A percentile compares a stretch with the other conserved stretches of the same genome.
Conservation (phyloP, 2,113 vertebrate genomes). For the Hydropotes inermis region DNA sequence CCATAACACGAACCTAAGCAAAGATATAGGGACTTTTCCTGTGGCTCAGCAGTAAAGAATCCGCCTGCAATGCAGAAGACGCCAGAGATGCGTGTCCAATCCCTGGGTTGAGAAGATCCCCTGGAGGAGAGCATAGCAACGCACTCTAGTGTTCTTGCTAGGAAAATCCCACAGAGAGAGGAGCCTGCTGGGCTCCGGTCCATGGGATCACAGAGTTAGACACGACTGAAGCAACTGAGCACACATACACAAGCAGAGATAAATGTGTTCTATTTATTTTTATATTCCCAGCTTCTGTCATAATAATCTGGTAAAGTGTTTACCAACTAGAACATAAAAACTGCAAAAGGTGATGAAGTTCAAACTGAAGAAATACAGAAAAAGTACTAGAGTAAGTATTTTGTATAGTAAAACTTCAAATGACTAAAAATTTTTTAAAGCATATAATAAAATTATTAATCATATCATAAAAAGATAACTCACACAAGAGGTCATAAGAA, state of each 20-base stretch:
- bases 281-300: slow-evolving; percentile 2
- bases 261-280: not conserved
- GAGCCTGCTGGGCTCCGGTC: not conserved
- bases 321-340: not conserved
- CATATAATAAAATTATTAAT: not conserved
- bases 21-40: not conserved
- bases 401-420: not conserved
- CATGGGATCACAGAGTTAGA: not conserved
- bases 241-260: not conserved
- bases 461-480: slow-evolving; percentile 12
- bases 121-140: not conserved
- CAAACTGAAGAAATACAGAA: slow-evolving; percentile 13
- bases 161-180: not conserved
- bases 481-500: not conserved
- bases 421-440: not conserved
- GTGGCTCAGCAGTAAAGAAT: not conserved
- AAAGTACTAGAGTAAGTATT: not conserved
- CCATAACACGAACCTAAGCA: not conserved
- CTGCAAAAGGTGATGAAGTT: not conserved
- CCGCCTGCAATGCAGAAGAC: not conserved
- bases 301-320: not conserved
- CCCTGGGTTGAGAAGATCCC: not conserved
- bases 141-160: not conserved
- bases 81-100: accelerated
- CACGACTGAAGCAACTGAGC: not conserved